These are phyloP conservation scores for Neodiprion fabricii DNA, from an alignment of 1,140 invertebrate species.

Conservation along the genomic window DNA sequence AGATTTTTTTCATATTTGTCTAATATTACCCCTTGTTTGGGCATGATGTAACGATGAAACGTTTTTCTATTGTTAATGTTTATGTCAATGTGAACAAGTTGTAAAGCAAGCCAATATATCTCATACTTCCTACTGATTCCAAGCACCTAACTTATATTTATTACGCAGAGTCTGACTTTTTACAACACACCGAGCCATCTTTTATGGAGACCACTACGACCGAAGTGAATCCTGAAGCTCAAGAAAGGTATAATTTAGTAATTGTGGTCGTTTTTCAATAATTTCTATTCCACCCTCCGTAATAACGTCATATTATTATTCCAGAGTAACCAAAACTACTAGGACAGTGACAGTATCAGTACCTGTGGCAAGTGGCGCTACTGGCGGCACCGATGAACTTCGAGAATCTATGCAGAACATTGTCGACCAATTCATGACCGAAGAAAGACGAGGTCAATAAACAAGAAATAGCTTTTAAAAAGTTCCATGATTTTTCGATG, in stretches of 20 bases:
- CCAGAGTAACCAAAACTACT: conserved; percentile 62
- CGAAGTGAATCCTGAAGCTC: conserved; percentile 62
- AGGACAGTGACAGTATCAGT: conserved; percentile 55
- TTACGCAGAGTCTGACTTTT: conserved; percentile 64
- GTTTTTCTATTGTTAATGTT: conserved; percentile 43
- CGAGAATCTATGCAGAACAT: conserved; percentile 64
- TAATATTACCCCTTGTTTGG: conserved; percentile 57
- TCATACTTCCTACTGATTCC: background rate
- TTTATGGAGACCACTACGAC: conserved; percentile 63
- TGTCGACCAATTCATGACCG: conserved; percentile 64
- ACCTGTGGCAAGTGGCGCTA: conserved; percentile 40
- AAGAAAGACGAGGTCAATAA: conserved; percentile 56
- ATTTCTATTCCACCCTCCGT: conserved; percentile 7
- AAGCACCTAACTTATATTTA: conserved; percentile 27
- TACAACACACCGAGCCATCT: conserved; percentile 66
- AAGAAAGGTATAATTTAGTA: conserved; percentile 57
- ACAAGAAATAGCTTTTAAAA: conserved; percentile 2
- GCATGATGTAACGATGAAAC: conserved; percentile 56
- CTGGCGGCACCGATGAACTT: conserved; percentile 49
- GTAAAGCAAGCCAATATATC: background rate
- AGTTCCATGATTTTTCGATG: background rate
- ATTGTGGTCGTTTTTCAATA: conserved; percentile 6
- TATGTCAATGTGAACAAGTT: conserved; percentile 42
- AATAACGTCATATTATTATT: conserved; percentile 26
- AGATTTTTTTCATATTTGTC: conserved; percentile 53